A percentile compares a stretch with the other conserved stretches of the same genome.
These are phyloP conservation scores for Contarinia nasturtii DNA, from an alignment of 1,140 invertebrate genomes.

Conservation along the genomic window DNA sequence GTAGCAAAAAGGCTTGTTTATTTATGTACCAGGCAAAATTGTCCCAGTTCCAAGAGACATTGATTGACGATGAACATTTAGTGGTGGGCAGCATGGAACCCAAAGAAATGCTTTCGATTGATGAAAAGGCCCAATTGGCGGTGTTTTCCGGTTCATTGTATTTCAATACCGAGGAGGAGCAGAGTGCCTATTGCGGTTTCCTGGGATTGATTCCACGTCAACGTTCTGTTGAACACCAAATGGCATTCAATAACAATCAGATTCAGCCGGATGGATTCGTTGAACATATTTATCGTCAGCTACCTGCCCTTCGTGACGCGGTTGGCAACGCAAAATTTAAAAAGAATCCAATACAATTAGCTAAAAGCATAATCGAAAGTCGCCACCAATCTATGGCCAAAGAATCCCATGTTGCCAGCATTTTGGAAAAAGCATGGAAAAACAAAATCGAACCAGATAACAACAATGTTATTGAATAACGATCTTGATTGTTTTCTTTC, in stretches of 20 bases:
- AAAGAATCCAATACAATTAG: not conserved
- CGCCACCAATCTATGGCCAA: not conserved
- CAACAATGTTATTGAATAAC: too few relatives aligned
- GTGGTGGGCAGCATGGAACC: not conserved
- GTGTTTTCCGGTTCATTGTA: not conserved
- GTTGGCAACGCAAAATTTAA: not conserved
- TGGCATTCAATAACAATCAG: not conserved
- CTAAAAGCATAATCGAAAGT: not conserved
- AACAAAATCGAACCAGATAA: too few relatives aligned
- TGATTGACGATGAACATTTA: not conserved
- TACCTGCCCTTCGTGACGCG: not conserved
- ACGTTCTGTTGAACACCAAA: not conserved
- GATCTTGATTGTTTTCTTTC: too few relatives aligned
- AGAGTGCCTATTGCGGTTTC: not conserved
- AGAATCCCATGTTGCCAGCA: not conserved
- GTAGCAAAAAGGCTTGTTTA: not conserved
- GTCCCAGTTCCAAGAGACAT: not conserved
- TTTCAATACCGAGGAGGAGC: not conserved
- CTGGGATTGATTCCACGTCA: not conserved
- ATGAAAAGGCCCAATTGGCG: not conserved
- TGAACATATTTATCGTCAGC: not conserved
- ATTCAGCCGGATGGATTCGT: not conserved
- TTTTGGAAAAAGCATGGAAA: too few relatives aligned
- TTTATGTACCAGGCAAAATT: not conserved
- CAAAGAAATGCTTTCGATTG: not conserved